Conservation (phyloP, 2,797 vertebrate species). For the Heterohyrax brucei region DNA sequence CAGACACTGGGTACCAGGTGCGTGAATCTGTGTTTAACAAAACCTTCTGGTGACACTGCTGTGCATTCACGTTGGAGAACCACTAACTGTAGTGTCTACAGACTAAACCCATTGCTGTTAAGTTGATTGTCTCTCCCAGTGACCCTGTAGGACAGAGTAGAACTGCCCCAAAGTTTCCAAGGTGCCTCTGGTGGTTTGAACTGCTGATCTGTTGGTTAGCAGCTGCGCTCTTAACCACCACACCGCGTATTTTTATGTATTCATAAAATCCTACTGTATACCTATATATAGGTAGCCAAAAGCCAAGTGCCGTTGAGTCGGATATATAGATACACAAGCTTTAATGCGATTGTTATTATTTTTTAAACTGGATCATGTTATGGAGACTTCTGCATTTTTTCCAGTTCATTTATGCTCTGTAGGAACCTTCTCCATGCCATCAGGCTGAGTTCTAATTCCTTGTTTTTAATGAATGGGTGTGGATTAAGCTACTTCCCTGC, state of each 20-base stretch:
- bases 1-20: not conserved
- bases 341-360: not conserved
- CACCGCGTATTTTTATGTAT: not conserved
- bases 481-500: not conserved
- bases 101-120: not conserved
- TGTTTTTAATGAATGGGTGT: slow-evolving; percentile 18
- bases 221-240: too few species aligned
- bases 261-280: not conserved
- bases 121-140: not conserved
- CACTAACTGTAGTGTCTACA: not conserved
- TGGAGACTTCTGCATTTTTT: slow-evolving; percentile 25
- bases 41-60: not conserved
- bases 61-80: not conserved
- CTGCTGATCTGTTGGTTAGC: too few species aligned
- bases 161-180: too few species aligned
- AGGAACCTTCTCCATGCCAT: slow-evolving; percentile 24
- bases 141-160: not conserved
- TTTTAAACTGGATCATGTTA: not conserved
- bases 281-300: not conserved
- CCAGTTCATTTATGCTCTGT: not conserved
- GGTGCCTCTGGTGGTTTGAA: too few species aligned
- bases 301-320: too few species aligned
- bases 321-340: not conserved
- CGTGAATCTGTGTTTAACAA: not conserved
- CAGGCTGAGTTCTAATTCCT: not conserved